Percentiles rank a stretch among this genome's conserved stretches.
Conservation (phyloP, 2,113 vertebrate species). For the Aplodontia rufa region DNA sequence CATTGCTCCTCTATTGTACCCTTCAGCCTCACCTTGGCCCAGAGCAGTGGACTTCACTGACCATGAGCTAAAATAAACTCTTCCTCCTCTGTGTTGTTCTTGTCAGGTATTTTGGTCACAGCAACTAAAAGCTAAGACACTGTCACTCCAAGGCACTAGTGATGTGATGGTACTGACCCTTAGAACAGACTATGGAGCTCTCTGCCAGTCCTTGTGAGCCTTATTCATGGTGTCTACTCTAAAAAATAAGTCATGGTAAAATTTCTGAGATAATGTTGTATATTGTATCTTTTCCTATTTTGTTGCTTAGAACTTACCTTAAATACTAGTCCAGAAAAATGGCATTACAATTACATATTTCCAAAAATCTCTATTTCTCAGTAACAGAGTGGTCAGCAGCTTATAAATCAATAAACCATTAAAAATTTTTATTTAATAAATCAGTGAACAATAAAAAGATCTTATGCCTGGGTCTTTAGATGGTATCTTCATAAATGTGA, state of each 20-base stretch:
- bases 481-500: background rate
- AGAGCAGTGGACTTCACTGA: too few species aligned
- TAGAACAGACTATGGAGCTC: background rate
- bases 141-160: background rate
- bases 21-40: too few species aligned
- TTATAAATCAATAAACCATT: background rate
- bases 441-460: constrained; percentile 7
- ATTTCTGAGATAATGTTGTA: constrained; percentile 20
- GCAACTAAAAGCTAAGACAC: too few species aligned
- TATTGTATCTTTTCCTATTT: background rate
- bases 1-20: too few species aligned
- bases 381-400: background rate
- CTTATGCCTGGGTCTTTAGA: background rate
- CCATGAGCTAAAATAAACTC: too few species aligned
- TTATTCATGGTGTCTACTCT: background rate
- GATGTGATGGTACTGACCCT: background rate
- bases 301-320: background rate
- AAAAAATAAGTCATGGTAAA: background rate
- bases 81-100: too few species aligned
- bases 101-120: too few species aligned
- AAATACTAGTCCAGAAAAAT: constrained; percentile 15
- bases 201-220: background rate
- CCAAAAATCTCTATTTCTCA: background rate
- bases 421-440: background rate
- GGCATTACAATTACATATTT: background rate